Evolutionary conservation across 2,113 vertebrate species (phyloP), one percentile per base, ranked within the genome.

Genomic region (Heliornis fulica): DNA sequence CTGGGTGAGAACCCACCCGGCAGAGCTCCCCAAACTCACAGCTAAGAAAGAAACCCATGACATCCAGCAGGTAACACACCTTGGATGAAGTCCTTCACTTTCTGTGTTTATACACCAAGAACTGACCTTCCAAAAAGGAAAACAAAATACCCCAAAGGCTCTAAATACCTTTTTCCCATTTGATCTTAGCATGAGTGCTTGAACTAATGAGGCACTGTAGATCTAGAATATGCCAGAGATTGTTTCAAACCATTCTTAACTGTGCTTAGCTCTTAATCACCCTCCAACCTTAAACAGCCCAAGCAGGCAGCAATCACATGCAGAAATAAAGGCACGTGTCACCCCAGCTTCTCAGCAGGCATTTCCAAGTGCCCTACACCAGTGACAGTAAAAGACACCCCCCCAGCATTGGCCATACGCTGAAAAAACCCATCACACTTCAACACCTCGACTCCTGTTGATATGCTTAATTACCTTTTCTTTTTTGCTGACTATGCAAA

Each of bases 251-350:
- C 40, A 69, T 88, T 95, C 87, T 80, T 91, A 94, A 92, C 83
- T 87, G 80, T 34, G 51, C 72, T 72, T 63, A 71, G 26, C 61
- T 93, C 77, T 87, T 92, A 86, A 93, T 77, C 87, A 83, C 69
- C 89, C 80, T 45, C 66, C 83, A 94, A 89, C 65, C 86, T 87
- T 75, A 94, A 93, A 95, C 72, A 95, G 79, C 87, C 79, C 61
- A 51, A 64, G 84, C 61, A 95, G 64, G 84, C 77, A 96, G 83
- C 70, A 83, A 51, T 38, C 71, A 90, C 64, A 83, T 1, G 11
- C 76, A 78, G 80, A 94, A 93, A 92, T 83, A 68, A 88, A 74
- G 53, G 34, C 46, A 51, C 13, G 60, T 68, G 83, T 91, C 92
- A 87, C 17, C 72, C 68, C 91, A 87, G 80, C 81, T 90, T 87